phyloP scores from a whole-genome alignment of 2,797 vertebrate genomes.

The Tokudaia tokunoshimensis region DNA sequence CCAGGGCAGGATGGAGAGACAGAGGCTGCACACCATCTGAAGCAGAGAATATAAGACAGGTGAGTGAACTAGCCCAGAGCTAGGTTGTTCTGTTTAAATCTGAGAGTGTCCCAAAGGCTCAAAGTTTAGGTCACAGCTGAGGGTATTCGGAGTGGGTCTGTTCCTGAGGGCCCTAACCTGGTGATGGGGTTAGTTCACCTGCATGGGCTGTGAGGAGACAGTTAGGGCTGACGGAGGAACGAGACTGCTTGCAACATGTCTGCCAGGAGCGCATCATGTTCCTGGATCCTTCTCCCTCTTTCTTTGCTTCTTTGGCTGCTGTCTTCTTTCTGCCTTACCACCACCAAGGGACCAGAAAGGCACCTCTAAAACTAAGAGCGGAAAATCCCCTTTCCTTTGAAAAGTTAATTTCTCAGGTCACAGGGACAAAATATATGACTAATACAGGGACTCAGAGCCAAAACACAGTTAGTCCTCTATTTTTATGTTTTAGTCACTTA shows the following conservation, averaged over 20 bases:
- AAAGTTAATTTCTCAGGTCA: neutral
- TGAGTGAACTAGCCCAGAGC: accelerated
- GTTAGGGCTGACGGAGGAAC: neutral
- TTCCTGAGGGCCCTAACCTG: neutral
- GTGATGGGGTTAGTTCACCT: neutral
- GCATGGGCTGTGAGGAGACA: neutral
- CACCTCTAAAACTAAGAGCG: neutral
- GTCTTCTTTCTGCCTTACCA: neutral
- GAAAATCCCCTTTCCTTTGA: neutral
- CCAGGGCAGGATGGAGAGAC: accelerated
- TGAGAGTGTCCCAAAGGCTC: neutral
- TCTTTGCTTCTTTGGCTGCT: neutral
- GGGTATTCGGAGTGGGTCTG: neutral
- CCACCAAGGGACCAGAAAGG: neutral
- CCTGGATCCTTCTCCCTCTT: neutral
- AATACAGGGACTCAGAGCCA: neutral
- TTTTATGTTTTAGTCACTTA: neutral
- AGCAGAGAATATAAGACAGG: no score
- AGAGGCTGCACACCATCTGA: accelerated
- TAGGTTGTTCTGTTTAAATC: neutral
- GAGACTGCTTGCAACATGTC: neutral
- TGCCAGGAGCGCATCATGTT: neutral
- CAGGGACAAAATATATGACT: neutral
- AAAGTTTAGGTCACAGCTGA: neutral
- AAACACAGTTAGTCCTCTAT: neutral